Evolutionary conservation across 2,888 invertebrate species (phyloP), one percentile per base, ranked within the genome.

Genomic region (Myopa testacea): DNA sequence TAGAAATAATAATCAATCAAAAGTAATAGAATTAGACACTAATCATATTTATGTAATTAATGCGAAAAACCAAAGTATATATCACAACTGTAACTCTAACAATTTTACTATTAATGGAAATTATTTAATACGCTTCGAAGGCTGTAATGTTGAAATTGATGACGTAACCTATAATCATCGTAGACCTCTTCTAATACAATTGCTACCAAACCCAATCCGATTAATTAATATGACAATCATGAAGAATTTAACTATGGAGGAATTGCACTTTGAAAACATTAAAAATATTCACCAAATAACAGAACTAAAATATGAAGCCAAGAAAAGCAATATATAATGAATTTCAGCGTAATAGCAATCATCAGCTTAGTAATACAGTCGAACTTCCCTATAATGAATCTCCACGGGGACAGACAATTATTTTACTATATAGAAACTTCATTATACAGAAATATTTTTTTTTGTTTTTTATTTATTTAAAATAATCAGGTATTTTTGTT

Each of bases 131-230:
- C 60, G 60, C 19, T 62, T 71, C 52, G 71, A 71, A 71, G 26
- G 37, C 52, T 71, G 71, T 58, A 71, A 58, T 71, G 71, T 71
- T 71, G 71, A 71, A 71, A 71, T 71, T 52, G 71, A 52, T 71
- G 52, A 62, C 19, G 19, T 73, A 72, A 19, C 60, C 7, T 72
- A 60, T 72, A 60, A 72, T 8, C 72, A 72, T 16, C 72, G 72
- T 60, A 60, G 60, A 38, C 40, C 72, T 55, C 72, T 60, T n/a
- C 58, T 37, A 19, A 72, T 72, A 34, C 72, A 72, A 72, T 37
- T 72, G 16, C 58, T 72, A 60, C 62, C 72, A 72, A 72, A 72
- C 58, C 72, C 60, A 72, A 38, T 60, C 19, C 12, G 40, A 58
- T 60, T 73, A 73, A 62, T 62, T 73, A 71, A 71, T 37, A 55